Evolutionary conservation across 2,797 vertebrate species (phyloP), one percentile per base, ranked within the genome.

Genomic region (Mormyrus hasselquistii): DNA sequence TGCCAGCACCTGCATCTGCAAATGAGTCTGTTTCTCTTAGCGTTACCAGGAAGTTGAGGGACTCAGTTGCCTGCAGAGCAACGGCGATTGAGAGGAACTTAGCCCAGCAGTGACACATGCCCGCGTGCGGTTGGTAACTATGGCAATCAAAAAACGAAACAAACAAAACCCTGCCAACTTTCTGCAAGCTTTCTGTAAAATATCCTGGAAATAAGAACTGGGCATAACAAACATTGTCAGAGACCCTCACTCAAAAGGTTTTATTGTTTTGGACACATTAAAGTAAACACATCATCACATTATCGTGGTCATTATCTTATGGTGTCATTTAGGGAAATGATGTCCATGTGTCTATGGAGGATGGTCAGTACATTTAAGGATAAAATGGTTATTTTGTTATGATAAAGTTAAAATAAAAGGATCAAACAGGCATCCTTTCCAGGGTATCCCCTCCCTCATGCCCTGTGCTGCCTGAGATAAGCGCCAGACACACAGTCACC

Each of bases 81-180:
- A 88, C 90, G 89, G 89, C 89, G 90, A 92, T 89, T 87, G 83
- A 69, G 50, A 87, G 89, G 53, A 59, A 44, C 65, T 87, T 8
- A 79, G 41, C 16, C 38, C 89, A 79, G 79, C 38, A 88, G 82
- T 53, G 69, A 53, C 7, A 22, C 41, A 47, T 52, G 65, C 85
- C 89, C 86, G 89, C 41, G 44, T 88, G 89, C 62, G 49, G 83
- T 47, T 10, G 52, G 87, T 90, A 88, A 88, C 93, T 88, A 90
- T 91, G 92, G 89, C 25, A 50, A 91, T 91, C 88, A 88, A 89
- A 89, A 86, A 92, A 89, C 90, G 88, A 25, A 89, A 90, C 90
- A 91, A 87, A 82, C 29, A 82, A 19, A 88, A 88, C 87, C 49
- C 76, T 90, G 69, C 86, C 50, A 91, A 89, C 87, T 90, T 91